Evolutionary conservation across 2,113 vertebrate species (phyloP).

Genomic region (Nettapus auritus): DNA sequence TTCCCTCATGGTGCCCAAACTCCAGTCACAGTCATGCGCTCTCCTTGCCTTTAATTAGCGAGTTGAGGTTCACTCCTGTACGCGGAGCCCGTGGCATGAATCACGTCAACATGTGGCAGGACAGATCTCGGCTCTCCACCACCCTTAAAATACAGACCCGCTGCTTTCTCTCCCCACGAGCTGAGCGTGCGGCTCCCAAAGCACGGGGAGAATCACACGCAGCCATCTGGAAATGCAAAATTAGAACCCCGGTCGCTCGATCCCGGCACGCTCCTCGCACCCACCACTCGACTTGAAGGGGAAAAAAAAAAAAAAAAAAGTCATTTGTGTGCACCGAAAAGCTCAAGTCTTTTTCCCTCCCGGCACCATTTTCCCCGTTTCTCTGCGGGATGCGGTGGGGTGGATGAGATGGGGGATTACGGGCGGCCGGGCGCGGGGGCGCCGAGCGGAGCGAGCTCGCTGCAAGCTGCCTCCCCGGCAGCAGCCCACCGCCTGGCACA

Average conservation of each 20-base stretch:
- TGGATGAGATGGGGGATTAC: not conserved
- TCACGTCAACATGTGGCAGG: accelerated
- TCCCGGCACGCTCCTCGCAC: not conserved
- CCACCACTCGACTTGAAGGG: accelerated
- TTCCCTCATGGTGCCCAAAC: not conserved
- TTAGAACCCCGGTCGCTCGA: not conserved
- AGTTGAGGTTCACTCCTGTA: accelerated
- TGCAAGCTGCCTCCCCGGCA: not conserved
- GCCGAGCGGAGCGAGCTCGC: not conserved
- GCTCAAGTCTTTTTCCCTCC: not conserved
- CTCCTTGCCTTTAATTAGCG: accelerated
- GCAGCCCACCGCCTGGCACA: not conserved
- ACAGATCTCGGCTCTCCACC: not conserved
- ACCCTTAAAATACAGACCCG: not conserved
- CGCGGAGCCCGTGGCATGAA: not conserved
- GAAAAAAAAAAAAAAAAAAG: not conserved
- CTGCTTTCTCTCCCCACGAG: not conserved
- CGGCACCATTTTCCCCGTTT: not conserved
- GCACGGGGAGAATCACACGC: not conserved
- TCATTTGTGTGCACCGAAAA: accelerated
- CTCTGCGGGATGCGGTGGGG: not conserved
- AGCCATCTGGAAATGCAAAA: not conserved
- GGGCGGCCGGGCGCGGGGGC: not conserved
- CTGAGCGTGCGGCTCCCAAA: not conserved
- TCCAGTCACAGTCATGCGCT: not conserved